A percentile compares a stretch with the other conserved stretches of the same genome.
phyloP scores from a whole-genome alignment of 2,888 invertebrate genomes.

The Pasiphila rectangulata region DNA sequence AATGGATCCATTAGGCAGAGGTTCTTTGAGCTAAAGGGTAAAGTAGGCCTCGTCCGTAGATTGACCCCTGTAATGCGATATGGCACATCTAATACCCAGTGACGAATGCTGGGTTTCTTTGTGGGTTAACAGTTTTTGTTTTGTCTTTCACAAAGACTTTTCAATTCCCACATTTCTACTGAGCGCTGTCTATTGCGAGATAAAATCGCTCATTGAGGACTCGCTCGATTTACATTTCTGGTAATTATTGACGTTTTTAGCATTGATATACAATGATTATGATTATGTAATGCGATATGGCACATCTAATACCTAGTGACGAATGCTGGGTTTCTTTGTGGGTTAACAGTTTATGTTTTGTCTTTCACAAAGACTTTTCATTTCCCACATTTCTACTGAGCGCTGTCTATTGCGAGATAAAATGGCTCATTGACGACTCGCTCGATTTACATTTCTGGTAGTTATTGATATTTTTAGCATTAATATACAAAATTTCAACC shows the following conservation, averaged over 20 bases:
- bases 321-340: slow-evolving; percentile 33
- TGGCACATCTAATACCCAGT: slow-evolving; percentile 41
- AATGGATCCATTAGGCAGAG: slow-evolving; percentile 70
- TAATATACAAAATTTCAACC: too few species aligned
- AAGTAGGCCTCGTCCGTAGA: slow-evolving; percentile 61
- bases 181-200: too few species aligned
- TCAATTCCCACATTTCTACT: too few species aligned
- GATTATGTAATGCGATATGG: slow-evolving; percentile 57
- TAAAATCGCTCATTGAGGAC: too few species aligned
- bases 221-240: too few species aligned
- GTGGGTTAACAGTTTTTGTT: slow-evolving; percentile 22
- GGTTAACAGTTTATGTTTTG: slow-evolving; percentile 20
- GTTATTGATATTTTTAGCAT: too few species aligned
- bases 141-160: neutral
- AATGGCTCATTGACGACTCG: too few species aligned
- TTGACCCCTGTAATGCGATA: slow-evolving; percentile 63
- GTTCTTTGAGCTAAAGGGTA: slow-evolving; percentile 69
- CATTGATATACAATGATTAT: too few species aligned
- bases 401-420: too few species aligned
- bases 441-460: too few species aligned
- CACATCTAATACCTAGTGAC: slow-evolving; percentile 38
- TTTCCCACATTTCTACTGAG: too few species aligned
- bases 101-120: slow-evolving; percentile 34
- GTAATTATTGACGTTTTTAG: too few species aligned
- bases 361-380: neutral